Evolutionary conservation across 2,888 invertebrate genomes (phyloP), one percentile per base, ranked within the genome.

Genomic region (Sicus ferrugineus): DNA sequence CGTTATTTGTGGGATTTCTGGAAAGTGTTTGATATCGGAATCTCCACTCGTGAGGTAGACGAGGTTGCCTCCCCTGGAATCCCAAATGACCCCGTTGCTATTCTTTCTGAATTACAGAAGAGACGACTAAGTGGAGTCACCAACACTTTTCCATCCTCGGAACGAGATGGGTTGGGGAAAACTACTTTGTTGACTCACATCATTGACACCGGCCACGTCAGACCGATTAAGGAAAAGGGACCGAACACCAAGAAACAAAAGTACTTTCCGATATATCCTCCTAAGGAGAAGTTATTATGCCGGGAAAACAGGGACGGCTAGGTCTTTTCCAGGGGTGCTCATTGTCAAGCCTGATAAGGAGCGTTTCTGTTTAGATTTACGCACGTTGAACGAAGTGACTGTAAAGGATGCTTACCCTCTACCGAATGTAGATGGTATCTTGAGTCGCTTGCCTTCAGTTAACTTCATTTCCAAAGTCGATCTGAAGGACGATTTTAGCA

Each of bases 191-290:
- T 68, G 16, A 38, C 52, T 19, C 70, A 70, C 30, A 4, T 26
- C 11, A 65, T 65, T 34, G 65, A 65, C 14, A 31, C 31, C 9
- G 38, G 65, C 16, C 9, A n/a, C 16, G 48, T 42, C 9, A 50
- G 21, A 30, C 62, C 61, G 16, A 66, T 71, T 26, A 71, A 71
- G 46, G 34, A 59, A n/a, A n/a, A n/a, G n/a, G n/a, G n/a, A n/a
- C n/a, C n/a, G n/a, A n/a, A n/a, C n/a, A n/a, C n/a, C n/a, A n/a
- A 11, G n/a, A 59, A 34, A 16, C 69, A 71, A 31, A 31, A 67
- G 6, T 50, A 64, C 21, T 71, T 54, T 58, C 67, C 66, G 14
- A 50, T 70, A 6, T 67, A 64, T 2, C 59, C 68, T 3, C 67
- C 67, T 2, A 66, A 48, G 16, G 68, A 62, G n/a, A 69, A 69